Evolutionary conservation across 2,888 invertebrate genomes (phyloP), one percentile per base, ranked within the genome.

Genomic region (Chloromyia formosa): DNA sequence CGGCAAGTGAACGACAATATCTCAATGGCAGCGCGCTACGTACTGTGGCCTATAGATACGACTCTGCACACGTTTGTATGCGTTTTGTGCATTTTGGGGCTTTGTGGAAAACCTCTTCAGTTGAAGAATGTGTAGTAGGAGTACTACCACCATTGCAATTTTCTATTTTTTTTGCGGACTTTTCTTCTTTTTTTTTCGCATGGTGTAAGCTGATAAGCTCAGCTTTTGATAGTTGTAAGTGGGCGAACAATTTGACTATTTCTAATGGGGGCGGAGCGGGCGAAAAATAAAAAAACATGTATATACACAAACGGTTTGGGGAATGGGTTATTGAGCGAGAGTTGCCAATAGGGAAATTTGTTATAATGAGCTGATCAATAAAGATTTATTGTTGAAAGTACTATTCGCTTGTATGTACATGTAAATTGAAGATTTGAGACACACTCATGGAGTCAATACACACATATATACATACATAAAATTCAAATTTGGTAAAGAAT

Each of bases 181-280:
- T 49, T 49, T 49, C 16, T 49, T 45, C 45, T 66, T 16, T 40
- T 18, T 62, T 40, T 49, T 49, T 49, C 12, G 49, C 49, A 66
- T 22, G 12, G 45, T 20, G 22, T 49, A 66, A 66, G 12, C 1
- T 66, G 66, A 66, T 66, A 49, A 66, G 49, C 45, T 66, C 40
- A 9, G 49, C 49, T 66, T 49, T 66, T 49, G 66, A 66, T 66
- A 66, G 62, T 62, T 62, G 35, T 14, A 61, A 66, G 49, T 49
- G 49, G 66, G 66, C 66, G 66, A 45, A 66, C 22, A 66, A 66
- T 66, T 66, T 66, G 66, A 66, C 66, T 66, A 23, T 66, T 66
- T 49, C 49, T 66, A 66, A 45, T 49, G 23, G 66, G 20, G 66
- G 22, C 56, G 23, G 35, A 20, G 66, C 66, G 42, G n/a, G 7